Base-by-base conservation (phyloP, 2,113 vertebrate genomes). In the Porphyrio hochstetteri region DNA sequence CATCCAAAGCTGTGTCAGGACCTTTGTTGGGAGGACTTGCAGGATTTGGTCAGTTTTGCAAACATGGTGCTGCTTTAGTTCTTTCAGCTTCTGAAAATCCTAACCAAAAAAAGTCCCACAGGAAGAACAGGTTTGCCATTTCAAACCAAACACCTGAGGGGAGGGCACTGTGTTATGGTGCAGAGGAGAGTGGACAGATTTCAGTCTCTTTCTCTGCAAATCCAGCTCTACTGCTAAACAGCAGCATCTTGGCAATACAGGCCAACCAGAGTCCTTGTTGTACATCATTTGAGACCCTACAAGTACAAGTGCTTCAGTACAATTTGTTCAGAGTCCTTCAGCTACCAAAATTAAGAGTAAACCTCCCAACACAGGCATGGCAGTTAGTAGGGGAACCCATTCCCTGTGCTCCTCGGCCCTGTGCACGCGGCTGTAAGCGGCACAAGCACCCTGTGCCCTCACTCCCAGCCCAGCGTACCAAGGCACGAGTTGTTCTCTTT, bases 401-500 rank as follows among this genome's bases (percentile, higher is more conserved):
- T 57, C 38, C 20, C 14, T 4, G 5, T 4, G 10, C 31, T 63
- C 5, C 65, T 44, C 2, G 0, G 6, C 55, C 18, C 71, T 1
- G 3, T 10, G 7, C 13, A 2, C 50, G 36, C 68, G 7, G 31
- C 5, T 3, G 29, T 5, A 48, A 65, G 23, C 23, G n/a, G 19
- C 0, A 0, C 35, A 0, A 38, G 33, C 78, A 21, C 29, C 16
- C 15, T 3, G 9, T 7, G 1, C 1, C n/a, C 2, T 31, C 5
- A 4, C 14, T 68, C 31, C 13, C 28, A 50, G 18, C 19, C 12
- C 19, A 24, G 20, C 12, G 50, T 8, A 15, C 3, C 27, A 33
- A 33, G 1, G 11, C 9, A 15, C 24, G 27, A 86, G 44, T 31
- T 65, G 17, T 11, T 80, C 31, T 50, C 21, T 35, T 35, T 69